Evolutionary conservation across 1,140 invertebrate genomes (phyloP).

Genomic region (Drosophila navojoa): DNA sequence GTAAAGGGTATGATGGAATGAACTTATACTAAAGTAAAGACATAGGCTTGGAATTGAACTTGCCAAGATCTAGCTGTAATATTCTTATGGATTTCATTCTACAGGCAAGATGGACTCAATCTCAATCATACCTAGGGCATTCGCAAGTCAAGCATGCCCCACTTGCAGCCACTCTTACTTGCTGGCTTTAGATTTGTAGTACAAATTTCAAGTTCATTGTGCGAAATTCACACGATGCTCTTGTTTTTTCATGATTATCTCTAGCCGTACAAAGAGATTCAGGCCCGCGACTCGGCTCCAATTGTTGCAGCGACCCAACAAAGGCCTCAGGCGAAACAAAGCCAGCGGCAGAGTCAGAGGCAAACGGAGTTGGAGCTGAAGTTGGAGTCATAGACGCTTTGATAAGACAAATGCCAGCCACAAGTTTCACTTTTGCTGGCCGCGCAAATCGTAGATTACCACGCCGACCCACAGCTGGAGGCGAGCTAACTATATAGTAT

Average conservation of each 20-base stretch:
- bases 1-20: neutral
- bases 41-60: no score
- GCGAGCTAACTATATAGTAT: neutral
- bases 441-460: constrained; percentile 41
- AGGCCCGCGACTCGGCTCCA: constrained; percentile 20
- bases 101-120: no score
- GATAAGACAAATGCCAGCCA: constrained; percentile 44
- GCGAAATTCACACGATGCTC: constrained; percentile 58
- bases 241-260: constrained; percentile 16
- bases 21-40: neutral
- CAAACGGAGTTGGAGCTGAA: neutral
- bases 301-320: constrained; percentile 41
- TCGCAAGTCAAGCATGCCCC: neutral
- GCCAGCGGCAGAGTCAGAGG: constrained; percentile 5
- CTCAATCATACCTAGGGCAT: neutral
- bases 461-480: constrained; percentile 29
- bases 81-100: neutral
- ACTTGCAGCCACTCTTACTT: constrained; percentile 3
- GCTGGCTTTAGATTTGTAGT: constrained; percentile 29
- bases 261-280: constrained; percentile 43
- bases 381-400: constrained; percentile 6
- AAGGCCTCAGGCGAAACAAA: constrained; percentile 29
- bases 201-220: constrained; percentile 68
- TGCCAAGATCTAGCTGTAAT: no score
- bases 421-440: constrained; percentile 57